Evolutionary conservation across 1,140 invertebrate species (phyloP).

Genomic region (Alviniconcha marisindica): DNA sequence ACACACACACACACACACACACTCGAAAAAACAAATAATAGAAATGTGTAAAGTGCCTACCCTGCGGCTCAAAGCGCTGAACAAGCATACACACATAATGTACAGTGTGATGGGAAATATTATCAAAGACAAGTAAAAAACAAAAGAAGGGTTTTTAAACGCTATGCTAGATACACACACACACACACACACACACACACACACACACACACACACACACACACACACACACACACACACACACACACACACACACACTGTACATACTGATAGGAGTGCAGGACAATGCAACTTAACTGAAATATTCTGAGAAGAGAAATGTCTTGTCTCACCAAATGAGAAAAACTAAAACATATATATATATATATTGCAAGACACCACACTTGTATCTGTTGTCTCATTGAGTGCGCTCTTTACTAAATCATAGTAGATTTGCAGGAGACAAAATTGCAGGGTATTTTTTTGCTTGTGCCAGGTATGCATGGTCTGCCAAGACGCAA

Average conservation of each 20-base stretch:
- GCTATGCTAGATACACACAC: not conserved
- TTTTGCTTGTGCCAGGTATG: constrained; percentile 94
- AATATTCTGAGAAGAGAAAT: not conserved
- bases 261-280: too few relatives aligned
- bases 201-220: constrained; percentile 3
- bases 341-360: not conserved
- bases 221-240: constrained; percentile 7
- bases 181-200: constrained; percentile 3
- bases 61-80: not conserved
- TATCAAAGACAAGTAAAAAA: not conserved
- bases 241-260: not conserved
- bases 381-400: constrained; percentile 32
- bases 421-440: constrained; percentile 90
- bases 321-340: not conserved
- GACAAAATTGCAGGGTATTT: constrained; percentile 93
- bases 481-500: constrained; percentile 90
- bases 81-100: not conserved
- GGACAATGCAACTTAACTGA: too few relatives aligned
- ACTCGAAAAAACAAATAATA: not conserved
- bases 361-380: not conserved
- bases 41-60: not conserved
- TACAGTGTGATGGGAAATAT: not conserved
- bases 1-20: constrained; percentile 15
- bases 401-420: constrained; percentile 88
- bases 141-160: not conserved